phyloP scores from a whole-genome alignment of 2,113 vertebrate species.

The Caracal caracal region DNA sequence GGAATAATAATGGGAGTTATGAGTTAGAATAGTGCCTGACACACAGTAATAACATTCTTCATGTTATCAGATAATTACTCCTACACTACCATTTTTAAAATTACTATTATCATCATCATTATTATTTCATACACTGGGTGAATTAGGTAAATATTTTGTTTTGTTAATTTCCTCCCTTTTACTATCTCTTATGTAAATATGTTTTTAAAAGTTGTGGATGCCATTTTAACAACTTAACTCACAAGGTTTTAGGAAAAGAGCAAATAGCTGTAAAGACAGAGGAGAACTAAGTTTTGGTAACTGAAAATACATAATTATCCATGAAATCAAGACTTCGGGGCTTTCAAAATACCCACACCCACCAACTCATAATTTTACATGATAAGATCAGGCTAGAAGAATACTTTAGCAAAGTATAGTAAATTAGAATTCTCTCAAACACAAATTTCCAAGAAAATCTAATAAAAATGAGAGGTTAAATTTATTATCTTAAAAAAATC shows the following conservation, averaged over 20 bases:
- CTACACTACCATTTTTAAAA: not conserved
- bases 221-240: conserved; percentile 3
- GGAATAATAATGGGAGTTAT: not conserved
- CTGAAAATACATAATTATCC: conserved; percentile 27
- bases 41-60: not conserved
- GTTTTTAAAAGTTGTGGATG: not conserved
- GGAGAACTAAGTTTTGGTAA: not conserved
- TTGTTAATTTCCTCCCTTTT: not conserved
- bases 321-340: not conserved
- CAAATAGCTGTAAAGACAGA: not conserved
- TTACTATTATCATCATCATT: not conserved
- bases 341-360: conserved; percentile 38
- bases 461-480: conserved; percentile 44
- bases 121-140: not conserved
- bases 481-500: conserved; percentile 19
- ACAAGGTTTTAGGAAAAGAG: not conserved
- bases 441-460: conserved; percentile 64
- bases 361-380: conserved; percentile 24
- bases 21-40: not conserved
- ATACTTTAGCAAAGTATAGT: conserved; percentile 1
- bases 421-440: conserved; percentile 30
- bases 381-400: not conserved
- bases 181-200: not conserved
- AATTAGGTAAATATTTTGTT: not conserved
- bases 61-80: not conserved